Evolutionary conservation across 2,113 vertebrate species (phyloP), one percentile per base, ranked within the genome.

Genomic region (Heterochromis multidens): DNA sequence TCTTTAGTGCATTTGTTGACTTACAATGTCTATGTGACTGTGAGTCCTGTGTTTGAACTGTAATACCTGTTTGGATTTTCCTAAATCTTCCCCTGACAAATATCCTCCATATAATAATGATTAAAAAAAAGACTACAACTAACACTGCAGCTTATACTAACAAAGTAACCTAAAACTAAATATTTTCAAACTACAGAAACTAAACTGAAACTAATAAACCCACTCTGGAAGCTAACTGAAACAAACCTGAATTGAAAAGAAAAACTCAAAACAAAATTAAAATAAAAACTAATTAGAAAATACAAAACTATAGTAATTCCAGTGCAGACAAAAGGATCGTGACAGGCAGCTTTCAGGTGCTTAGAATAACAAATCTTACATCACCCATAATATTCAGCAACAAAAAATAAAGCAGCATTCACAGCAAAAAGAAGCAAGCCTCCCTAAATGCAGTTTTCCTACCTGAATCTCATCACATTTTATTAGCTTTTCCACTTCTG

Each of bases 401-500:
- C 13, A 21, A 25, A 25, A 31, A 5, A 37, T 16, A 5, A 58
- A 17, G 4, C 8, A 65, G 54, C 59, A 52, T 43, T 19, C 7
- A 77, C 37, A 17, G 6, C 10, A 29, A 61, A 77, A 27, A 70
- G 5, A 3, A 33, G 25, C 12, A 86, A 10, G 54, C 17, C 9
- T 72, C 9, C 12, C n/a, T 12, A 37, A n/a, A 12, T 29, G 10
- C 16, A 7, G 23, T 37, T 25, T 17, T 40, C 89, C 37, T 87
- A 99, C 98, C 98, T 99, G 99, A 91, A 99, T 99, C 94, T 99
- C 99, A 86, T 99, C 99, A 91, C 99, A 99, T 90, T 98, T 98
- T 93, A 99, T 98, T 7, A 99, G 97, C 91, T 99, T 99, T 83
- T 99, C 98, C 83, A 99, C 99, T 91, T 99, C 99, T 40, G 96